These are phyloP conservation scores for Tetropium fuscum DNA, from an alignment of 2,888 invertebrate genomes.

Conservation along the genomic window DNA sequence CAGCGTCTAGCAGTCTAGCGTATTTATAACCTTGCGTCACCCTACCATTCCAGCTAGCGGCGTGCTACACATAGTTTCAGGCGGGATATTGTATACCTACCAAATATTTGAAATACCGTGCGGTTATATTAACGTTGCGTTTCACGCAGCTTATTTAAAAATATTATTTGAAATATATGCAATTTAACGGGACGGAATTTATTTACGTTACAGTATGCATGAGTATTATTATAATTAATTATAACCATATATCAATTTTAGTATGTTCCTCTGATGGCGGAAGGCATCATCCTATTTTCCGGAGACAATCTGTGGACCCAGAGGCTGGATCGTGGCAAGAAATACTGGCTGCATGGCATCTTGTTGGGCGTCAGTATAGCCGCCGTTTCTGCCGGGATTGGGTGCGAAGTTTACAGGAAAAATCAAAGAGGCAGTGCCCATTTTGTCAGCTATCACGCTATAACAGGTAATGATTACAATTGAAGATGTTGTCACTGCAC, in stretches of 20 bases:
- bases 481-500: background rate
- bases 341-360: conserved; percentile 50
- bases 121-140: too few relatives aligned
- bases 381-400: conserved; percentile 47
- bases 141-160: too few relatives aligned
- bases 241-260: conserved; percentile 43
- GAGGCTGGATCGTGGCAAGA: conserved; percentile 45
- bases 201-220: conserved; percentile 3
- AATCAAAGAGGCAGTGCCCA: conserved; percentile 6
- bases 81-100: too few relatives aligned
- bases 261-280: conserved; percentile 56
- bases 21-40: too few relatives aligned
- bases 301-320: conserved; percentile 51
- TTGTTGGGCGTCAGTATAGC: conserved; percentile 44
- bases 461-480: conserved; percentile 23
- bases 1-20: too few relatives aligned
- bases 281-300: conserved; percentile 52
- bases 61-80: too few relatives aligned
- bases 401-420: conserved; percentile 47
- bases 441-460: conserved; percentile 29
- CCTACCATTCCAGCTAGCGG: too few relatives aligned
- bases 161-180: too few relatives aligned
- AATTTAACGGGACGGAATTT: background rate
- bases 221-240: background rate
- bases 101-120: too few relatives aligned